Percentiles rank a stretch among this genome's conserved stretches.
phyloP scores from a whole-genome alignment of 2,888 invertebrate genomes.

The Philereme transversata region DNA sequence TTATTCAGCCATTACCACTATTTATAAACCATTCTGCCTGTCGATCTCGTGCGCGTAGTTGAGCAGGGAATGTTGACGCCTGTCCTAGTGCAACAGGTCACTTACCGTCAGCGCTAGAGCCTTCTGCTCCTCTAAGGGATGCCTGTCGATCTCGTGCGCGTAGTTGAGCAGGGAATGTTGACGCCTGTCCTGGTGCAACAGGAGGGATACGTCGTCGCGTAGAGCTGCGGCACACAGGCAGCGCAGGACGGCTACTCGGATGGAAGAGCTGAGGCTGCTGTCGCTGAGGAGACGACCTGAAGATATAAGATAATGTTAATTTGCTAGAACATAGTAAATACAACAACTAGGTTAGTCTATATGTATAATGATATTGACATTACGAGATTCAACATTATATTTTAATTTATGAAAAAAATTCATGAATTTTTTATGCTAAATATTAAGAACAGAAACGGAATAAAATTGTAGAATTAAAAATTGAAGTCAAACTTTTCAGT shows the following conservation, averaged over 20 bases:
- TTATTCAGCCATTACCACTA: no score
- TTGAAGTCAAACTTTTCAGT: no score
- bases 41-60: slow-evolving; percentile 93
- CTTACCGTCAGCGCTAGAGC: slow-evolving; percentile 88
- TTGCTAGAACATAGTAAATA: no score
- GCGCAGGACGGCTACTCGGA: slow-evolving; percentile 87
- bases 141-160: slow-evolving; percentile 90
- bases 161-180: slow-evolving; percentile 95
- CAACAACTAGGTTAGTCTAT: no score
- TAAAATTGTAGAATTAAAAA: no score
- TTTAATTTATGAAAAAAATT: no score
- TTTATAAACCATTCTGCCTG: slow-evolving; percentile 54
- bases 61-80: slow-evolving; percentile 94
- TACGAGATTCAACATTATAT: no score
- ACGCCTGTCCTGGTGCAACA: slow-evolving; percentile 94
- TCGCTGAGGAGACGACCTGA: slow-evolving; percentile 70
- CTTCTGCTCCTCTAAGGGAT: slow-evolving; percentile 89
- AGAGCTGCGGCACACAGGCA: slow-evolving; percentile 90
- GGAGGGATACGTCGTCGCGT: slow-evolving; percentile 94
- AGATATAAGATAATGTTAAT: neutral
- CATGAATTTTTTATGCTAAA: no score
- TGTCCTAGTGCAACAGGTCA: slow-evolving; percentile 92
- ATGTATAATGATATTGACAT: no score
- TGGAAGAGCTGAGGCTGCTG: slow-evolving; percentile 81
- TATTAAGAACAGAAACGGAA: no score